Evolutionary conservation across 2,113 vertebrate genomes (phyloP).

Genomic region (Prunella himalayana): DNA sequence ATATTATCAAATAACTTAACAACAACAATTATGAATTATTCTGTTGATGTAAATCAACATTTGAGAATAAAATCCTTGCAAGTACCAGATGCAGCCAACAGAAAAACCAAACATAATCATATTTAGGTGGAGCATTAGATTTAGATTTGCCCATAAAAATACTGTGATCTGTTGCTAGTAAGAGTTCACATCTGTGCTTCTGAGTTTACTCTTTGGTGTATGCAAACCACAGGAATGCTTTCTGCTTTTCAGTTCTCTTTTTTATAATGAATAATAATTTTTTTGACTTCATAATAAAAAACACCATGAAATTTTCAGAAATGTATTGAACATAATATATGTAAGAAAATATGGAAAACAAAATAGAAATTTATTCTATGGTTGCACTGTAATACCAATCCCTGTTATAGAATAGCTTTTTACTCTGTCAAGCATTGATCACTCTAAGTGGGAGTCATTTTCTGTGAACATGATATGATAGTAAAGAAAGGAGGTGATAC

Average conservation of each 20-base stretch:
- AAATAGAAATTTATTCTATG: background rate
- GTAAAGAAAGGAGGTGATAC: background rate
- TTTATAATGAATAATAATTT: background rate
- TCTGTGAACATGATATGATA: background rate
- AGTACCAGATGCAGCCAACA: slow-evolving; percentile 9
- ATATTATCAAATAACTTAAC: background rate
- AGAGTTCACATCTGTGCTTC: background rate
- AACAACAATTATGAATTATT: slow-evolving; percentile 27
- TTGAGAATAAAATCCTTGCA: background rate
- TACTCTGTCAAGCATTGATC: background rate
- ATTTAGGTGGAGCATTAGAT: background rate
- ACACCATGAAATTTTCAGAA: background rate
- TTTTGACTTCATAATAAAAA: background rate
- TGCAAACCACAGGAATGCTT: background rate
- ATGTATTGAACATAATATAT: background rate
- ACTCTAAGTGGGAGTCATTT: background rate
- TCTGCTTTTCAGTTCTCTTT: background rate
- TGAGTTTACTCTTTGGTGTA: background rate
- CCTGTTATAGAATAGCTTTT: background rate
- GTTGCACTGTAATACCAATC: background rate
- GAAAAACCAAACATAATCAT: background rate
- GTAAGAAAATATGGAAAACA: background rate
- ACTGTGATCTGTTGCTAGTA: background rate
- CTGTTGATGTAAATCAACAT: background rate
- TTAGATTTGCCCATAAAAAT: background rate